Percentiles rank a stretch among this genome's conserved stretches.
Conservation (phyloP, 2,113 vertebrate genomes). For the Motacilla tschutschensis region DNA sequence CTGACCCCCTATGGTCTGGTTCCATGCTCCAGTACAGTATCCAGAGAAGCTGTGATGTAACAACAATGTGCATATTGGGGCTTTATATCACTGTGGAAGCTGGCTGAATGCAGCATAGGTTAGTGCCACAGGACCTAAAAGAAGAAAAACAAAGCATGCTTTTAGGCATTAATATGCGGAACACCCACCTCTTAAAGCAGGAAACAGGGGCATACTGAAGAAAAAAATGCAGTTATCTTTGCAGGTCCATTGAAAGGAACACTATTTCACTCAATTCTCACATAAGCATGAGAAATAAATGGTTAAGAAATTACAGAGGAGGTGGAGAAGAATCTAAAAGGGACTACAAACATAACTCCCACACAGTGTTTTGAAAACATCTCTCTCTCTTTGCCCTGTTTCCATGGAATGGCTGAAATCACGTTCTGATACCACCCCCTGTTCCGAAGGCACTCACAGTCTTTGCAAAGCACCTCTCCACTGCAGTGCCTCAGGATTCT, state of each 20-base stretch:
- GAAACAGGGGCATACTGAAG: neutral
- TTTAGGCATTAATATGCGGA: constrained; percentile 22
- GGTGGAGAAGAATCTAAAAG: constrained; percentile 17
- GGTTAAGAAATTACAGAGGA: constrained; percentile 44
- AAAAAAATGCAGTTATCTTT: neutral
- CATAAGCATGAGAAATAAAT: constrained; percentile 20
- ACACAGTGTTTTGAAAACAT: constrained; percentile 19
- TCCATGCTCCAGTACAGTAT: constrained; percentile 65
- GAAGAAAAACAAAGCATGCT: constrained; percentile 67
- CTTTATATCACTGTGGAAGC: constrained; percentile 57
- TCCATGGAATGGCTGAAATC: constrained; percentile 22
- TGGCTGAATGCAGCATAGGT: constrained; percentile 33
- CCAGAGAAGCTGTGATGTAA: constrained; percentile 61
- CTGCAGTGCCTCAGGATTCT: constrained; percentile 72
- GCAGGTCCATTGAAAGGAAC: constrained; percentile 19
- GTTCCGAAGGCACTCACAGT: constrained; percentile 36
- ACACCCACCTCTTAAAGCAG: constrained; percentile 49
- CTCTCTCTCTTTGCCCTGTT: constrained; percentile 31
- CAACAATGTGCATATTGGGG: constrained; percentile 61
- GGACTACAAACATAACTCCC: constrained; percentile 48
- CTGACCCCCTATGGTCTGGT: constrained; percentile 70
- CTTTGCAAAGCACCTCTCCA: constrained; percentile 56
- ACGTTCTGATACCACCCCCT: constrained; percentile 31
- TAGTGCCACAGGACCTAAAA: constrained; percentile 69
- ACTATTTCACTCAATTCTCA: constrained; percentile 13